A percentile compares a stretch with the other conserved stretches of the same genome.
Evolutionary conservation across 2,888 invertebrate species (phyloP).

Genomic region (Diarsia dahlii): DNA sequence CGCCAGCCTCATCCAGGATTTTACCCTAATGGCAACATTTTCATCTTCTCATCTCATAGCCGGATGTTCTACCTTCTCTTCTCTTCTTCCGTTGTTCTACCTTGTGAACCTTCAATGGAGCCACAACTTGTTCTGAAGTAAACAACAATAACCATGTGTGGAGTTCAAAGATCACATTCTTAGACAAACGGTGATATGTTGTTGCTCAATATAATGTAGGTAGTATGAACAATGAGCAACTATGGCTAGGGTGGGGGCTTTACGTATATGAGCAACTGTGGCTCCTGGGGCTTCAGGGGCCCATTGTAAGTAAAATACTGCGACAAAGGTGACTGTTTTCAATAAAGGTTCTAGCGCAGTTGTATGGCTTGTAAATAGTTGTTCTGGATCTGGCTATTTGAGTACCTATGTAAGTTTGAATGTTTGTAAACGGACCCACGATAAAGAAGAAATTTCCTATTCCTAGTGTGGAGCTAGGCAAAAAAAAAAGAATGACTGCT

Average conservation of each 20-base stretch:
- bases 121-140: neutral
- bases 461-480: too few species aligned
- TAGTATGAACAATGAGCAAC: neutral
- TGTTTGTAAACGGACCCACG: too few species aligned
- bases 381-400: too few species aligned
- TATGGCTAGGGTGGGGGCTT: neutral
- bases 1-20: neutral
- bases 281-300: neutral
- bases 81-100: too few species aligned
- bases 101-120: neutral
- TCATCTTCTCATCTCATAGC: neutral
- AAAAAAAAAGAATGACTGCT: neutral
- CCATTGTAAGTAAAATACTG: slow-evolving; percentile 5
- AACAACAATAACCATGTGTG: slow-evolving; percentile 15
- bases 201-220: slow-evolving; percentile 11
- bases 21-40: neutral
- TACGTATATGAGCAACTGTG: neutral
- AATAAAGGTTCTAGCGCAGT: slow-evolving; percentile 1
- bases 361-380: too few species aligned
- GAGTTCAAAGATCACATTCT: slow-evolving; percentile 38
- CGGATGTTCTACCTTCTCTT: too few species aligned
- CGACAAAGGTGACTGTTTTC: neutral
- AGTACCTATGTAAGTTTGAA: too few species aligned
- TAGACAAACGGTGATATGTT: slow-evolving; percentile 9
- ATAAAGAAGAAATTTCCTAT: too few species aligned